Base-by-base conservation (phyloP, 1,140 invertebrate genomes). In the Acromyrmex charruanus region DNA sequence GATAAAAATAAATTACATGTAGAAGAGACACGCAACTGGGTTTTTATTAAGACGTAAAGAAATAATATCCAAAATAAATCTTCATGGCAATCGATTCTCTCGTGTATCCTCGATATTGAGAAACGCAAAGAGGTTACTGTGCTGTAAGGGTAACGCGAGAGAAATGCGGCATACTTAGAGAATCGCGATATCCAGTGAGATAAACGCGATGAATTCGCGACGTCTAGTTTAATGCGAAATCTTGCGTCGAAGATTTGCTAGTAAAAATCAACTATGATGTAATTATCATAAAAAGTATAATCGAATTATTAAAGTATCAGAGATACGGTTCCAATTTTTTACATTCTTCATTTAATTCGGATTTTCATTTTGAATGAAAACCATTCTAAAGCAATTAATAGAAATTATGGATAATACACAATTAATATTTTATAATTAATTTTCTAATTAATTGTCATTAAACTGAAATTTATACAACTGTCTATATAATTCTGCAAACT, bases 101-200 rank as follows among this genome's bases (percentile, higher is more conserved):
- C 39, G 14, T 21, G 39, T 53, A 69, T 81, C 35, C 18, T 49
- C 69, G 39, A 35, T 49, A 49, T 58, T 44, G 58, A 75, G 35
- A 2, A 63, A 21, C 18, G 80, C 79, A 84, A 84, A 84, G 80
- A 84, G 80, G 80, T 84, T 84, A 84, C 80, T 39, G 69, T 84
- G 80, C 72, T 84, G 80, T 84, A 82, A 21, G 18, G 68, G 55
- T 59, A 74, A 84, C 80, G 80, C 80, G 25, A 84, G 80, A 84
- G 80, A 84, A 84, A 84, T 84, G 80, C n/a, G 80, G 80, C 80
- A 84, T 75, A 84, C 80, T 84, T 84, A 84, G 80, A 84, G 69
- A 49, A 63, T 84, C 80, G 69, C 28, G 80, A 82, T 82, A 82
- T 31, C 68, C 55, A 61, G 39, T 51, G 55, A 75, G 80, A 84